Conservation (phyloP, 2,888 invertebrate species). For the Leucoptera coffeella region DNA sequence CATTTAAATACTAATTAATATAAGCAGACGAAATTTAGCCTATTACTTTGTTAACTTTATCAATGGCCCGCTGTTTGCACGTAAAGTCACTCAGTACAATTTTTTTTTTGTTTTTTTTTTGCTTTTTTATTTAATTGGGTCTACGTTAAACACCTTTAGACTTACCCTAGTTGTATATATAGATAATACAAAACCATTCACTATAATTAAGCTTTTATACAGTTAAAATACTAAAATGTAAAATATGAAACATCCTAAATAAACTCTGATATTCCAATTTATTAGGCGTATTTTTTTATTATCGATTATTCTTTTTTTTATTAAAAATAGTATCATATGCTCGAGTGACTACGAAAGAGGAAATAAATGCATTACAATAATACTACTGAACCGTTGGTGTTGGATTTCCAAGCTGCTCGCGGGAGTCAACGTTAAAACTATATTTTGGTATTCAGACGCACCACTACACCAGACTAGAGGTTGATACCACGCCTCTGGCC, state of each 20-base stretch:
- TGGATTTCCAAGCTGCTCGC: conserved; percentile 45
- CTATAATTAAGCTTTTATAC: conserved; percentile 53
- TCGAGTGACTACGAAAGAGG: conserved; percentile 49
- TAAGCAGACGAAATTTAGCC: conserved; percentile 41
- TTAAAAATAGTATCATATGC: conserved; percentile 35
- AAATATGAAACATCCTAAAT: conserved; percentile 54
- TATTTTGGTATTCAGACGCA: conserved; percentile 52
- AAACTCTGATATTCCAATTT: conserved; percentile 55
- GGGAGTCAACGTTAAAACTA: too few relatives aligned
- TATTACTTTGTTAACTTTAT: conserved; percentile 47
- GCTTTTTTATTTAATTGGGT: conserved; percentile 29
- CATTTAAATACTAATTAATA: conserved; percentile 45
- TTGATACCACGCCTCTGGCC: too few relatives aligned
- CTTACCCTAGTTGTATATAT: conserved; percentile 51
- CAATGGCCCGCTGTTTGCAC: conserved; percentile 54
- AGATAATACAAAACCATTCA: conserved; percentile 52
- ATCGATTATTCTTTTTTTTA: conserved; percentile 51
- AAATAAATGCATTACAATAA: conserved; percentile 52
- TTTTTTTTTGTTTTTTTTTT: conserved; percentile 13
- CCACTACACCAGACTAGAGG: conserved; percentile 51
- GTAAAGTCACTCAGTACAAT: conserved; percentile 53
- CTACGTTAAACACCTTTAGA: conserved; percentile 46
- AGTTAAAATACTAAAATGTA: conserved; percentile 52
- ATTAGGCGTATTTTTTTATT: too few relatives aligned
- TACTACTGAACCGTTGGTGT: conserved; percentile 34